Conservation (phyloP, 2,888 invertebrate genomes). For the Netelia virgata region DNA sequence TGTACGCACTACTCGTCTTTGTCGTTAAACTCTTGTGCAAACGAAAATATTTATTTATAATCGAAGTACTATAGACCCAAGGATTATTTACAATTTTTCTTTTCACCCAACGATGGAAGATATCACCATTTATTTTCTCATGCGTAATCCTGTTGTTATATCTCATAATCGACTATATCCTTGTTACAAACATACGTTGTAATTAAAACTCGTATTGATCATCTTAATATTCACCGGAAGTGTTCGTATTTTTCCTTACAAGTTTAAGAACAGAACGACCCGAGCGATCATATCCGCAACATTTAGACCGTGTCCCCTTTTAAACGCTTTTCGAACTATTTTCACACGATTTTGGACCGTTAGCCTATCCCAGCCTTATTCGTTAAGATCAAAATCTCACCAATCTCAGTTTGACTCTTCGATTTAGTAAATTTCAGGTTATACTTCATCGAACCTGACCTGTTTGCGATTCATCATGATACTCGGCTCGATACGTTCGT, state of each 20-base stretch:
- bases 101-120: conserved; percentile 35
- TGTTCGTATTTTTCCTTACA: conserved; percentile 1
- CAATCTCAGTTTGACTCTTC: no score
- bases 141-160: conserved; percentile 15
- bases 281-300: background rate
- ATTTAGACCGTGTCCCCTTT: background rate
- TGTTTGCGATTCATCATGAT: no score
- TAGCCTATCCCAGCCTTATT: background rate
- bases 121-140: background rate
- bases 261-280: background rate
- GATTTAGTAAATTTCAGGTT: no score
- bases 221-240: conserved; percentile 43
- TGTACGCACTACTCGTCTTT: conserved; percentile 55
- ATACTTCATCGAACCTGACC: no score
- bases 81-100: conserved; percentile 60
- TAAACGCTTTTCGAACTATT: background rate
- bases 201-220: conserved; percentile 44
- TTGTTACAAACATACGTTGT: conserved; percentile 56
- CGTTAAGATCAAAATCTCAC: background rate
- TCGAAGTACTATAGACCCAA: conserved; percentile 50
- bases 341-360: no score
- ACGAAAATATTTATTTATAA: conserved; percentile 32
- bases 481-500: background rate
- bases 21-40: conserved; percentile 35
- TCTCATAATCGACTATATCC: conserved; percentile 40